Base-by-base conservation (phyloP, 2,888 invertebrate species). In the Ochropleura leucogaster region DNA sequence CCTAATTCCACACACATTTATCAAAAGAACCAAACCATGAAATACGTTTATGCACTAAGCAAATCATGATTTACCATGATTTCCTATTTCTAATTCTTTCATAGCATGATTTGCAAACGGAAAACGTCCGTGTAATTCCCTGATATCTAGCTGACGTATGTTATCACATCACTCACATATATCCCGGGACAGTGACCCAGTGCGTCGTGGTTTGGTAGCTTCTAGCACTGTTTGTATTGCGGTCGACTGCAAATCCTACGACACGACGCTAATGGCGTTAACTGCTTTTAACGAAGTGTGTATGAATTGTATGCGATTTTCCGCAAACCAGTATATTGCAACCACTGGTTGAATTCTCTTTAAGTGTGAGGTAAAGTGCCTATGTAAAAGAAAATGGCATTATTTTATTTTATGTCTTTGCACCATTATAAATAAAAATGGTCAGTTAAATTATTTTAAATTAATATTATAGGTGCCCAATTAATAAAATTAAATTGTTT, bases 241-340 rank as follows among this genome's bases (percentile, higher is more conserved):
- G 64, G 74, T 74, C 14, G 49, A 51, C 30, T 74, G 18, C 40
- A 65, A 59, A 65, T 51, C 44, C 18, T 51, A 16, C 30, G 74
- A n/a, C 44, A 44, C 57, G n/a, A 44, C 57, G 16, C 64, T 49
- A 18, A n/a, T 16, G n/a, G 42, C 9, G n/a, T 44, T 59, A 59
- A 74, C 49, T 74, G 49, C 44, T 59, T 64, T 46, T 74, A 59
- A 64, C 57, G 44, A 74, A 74, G 57, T 64, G 57, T 16, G 30
- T 44, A 9, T 42, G 40, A 16, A 6, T 9, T 30, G 49, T 55
- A 16, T 44, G 55, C 53, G 40, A 51, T 74, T 47, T n/a, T 6
- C n/a, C 14, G 42, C n/a, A 30, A 57, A 8, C 30, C 55, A 47
- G 30, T 40, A n/a, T 40, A 51, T 44, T 49, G 6, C 9, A 49